phyloP scores from a whole-genome alignment of 2,888 invertebrate species.

The Agrotis clavis region DNA sequence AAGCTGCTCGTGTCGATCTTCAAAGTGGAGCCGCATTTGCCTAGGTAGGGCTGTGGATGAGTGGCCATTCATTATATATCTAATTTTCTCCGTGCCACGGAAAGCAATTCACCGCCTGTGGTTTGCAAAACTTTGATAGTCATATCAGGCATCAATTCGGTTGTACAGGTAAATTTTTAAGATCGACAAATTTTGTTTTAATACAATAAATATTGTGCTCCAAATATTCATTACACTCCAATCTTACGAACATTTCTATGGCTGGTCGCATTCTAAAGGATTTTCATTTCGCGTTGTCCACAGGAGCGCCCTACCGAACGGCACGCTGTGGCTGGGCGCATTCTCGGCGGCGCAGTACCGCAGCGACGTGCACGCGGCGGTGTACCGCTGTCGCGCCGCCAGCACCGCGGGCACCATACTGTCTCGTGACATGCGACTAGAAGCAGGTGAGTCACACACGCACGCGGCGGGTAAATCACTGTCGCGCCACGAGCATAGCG shows the following conservation, averaged over 20 bases:
- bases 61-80: too few species aligned
- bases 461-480: too few species aligned
- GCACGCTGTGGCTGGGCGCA: constrained; percentile 95
- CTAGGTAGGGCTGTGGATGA: too few species aligned
- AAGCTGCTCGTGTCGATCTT: too few species aligned
- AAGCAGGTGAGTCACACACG: constrained; percentile 92
- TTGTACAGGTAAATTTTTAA: not conserved
- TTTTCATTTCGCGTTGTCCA: constrained; percentile 68
- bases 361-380: constrained; percentile 95
- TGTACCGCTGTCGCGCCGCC: constrained; percentile 95
- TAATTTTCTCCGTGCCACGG: too few species aligned
- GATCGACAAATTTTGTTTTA: not conserved
- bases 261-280: not conserved
- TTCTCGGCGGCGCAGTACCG: constrained; percentile 95
- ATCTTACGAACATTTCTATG: not conserved
- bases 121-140: too few species aligned
- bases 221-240: not conserved
- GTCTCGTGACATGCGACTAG: constrained; percentile 95
- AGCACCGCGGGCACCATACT: constrained; percentile 95
- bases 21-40: too few species aligned
- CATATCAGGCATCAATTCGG: too few species aligned
- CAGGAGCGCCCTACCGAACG: constrained; percentile 95
- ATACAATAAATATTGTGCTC: not conserved
- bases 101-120: too few species aligned
- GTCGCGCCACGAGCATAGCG: too few species aligned